Base-by-base conservation (phyloP, 2,113 vertebrate species). In the Pseudopipra pipra region DNA sequence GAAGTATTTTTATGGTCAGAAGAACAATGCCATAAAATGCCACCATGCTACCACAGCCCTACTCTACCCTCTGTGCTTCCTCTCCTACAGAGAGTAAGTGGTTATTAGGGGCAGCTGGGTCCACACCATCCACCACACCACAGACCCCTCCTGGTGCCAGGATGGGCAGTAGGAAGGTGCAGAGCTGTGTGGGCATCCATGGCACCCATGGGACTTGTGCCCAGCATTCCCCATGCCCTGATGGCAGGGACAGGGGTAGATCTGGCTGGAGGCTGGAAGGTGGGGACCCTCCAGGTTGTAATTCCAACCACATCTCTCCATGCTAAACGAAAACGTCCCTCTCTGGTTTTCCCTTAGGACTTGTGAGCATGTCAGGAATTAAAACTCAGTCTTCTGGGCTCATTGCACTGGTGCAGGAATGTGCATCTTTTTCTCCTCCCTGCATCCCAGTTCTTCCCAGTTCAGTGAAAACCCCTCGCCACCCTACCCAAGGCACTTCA, bases 61-160 rank as follows among this genome's bases (percentile, higher is more conserved):
- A 0, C 6, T 79, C 51, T 56, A 23, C 30, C 61, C 25, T 47
- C 35, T 12, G 59, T 0, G 1, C 23, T 19, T 62, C 56, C n/a
- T 8, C 37, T 87, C 70, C 47, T 7, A 30, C 62, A 47, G 28
- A 43, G 54, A 55, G 12, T 3, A 28, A 76, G 41, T 1, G 21
- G 43, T 51, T 70, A 41, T 28, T 46, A 33, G 55, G 18, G 80
- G 44, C 27, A 90, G 51, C n/a, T 6, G 2, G 23, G 28, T 27
- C 43, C 62, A 46, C 6, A 52, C 25, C 25, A 52, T 28, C 25
- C 51, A 52, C 51, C 23, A 27, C 25, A 8, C 9, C 46, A 47
- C 1, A 3, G 44, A 54, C 11, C 39, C 12, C 17, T 88, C 41
- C 37, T 47, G 1, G 8, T 33, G n/a, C 65, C 72, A 37, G 47